Conservation (phyloP, 1,140 invertebrate genomes). For the Eriosoma lanigerum region DNA sequence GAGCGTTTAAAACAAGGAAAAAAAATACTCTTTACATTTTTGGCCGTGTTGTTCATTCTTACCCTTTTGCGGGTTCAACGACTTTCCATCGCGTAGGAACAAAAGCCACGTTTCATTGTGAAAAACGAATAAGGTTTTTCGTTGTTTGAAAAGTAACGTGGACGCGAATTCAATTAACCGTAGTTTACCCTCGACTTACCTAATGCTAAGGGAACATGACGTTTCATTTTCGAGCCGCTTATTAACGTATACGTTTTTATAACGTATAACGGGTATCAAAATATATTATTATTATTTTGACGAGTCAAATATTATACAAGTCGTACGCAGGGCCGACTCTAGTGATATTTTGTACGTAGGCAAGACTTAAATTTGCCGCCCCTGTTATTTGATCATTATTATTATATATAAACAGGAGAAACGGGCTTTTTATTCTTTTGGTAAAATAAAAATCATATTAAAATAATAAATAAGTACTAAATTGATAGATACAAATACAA, state of each 20-base stretch:
- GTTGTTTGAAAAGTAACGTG: conserved; percentile 3
- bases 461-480: no score
- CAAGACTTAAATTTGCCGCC: no score
- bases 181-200: background rate
- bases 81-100: background rate
- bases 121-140: conserved; percentile 9
- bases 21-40: background rate
- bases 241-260: background rate
- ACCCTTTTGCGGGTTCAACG: background rate
- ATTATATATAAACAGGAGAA: no score
- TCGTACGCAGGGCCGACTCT: no score
- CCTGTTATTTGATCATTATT: no score
- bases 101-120: background rate
- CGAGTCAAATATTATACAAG: no score
- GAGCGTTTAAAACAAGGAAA: conserved; percentile 16
- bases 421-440: no score
- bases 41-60: background rate
- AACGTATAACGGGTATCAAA: no score
- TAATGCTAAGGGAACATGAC: background rate
- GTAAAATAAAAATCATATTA: no score
- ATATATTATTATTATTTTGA: no score
- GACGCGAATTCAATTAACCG: conserved; percentile 14
- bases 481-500: no score
- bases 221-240: background rate
- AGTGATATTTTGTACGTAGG: no score